phyloP scores from a whole-genome alignment of 1,140 invertebrate species.

The Mercenaria mercenaria region DNA sequence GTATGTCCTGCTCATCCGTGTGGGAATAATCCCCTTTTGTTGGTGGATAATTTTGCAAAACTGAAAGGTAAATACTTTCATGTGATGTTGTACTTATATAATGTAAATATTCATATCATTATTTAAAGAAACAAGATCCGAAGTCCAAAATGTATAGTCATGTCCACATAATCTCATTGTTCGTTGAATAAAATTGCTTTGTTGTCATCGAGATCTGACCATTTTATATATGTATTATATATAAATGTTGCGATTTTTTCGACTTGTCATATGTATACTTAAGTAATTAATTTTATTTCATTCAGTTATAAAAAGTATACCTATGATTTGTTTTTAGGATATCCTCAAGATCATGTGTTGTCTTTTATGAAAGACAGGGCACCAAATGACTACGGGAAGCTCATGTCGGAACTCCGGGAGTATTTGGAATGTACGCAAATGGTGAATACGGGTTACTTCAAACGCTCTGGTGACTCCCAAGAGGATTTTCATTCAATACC shows the following conservation, averaged over 20 bases:
- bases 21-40: conserved; percentile 37
- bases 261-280: no score
- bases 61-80: neutral
- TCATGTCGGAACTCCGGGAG: neutral
- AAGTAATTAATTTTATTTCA: no score
- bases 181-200: no score
- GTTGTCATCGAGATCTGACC: no score
- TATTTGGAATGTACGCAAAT: conserved; percentile 51
- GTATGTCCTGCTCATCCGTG: conserved; percentile 52
- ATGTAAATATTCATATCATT: no score
- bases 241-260: no score
- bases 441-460: conserved; percentile 55
- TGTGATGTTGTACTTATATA: no score
- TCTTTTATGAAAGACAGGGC: neutral
- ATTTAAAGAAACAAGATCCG: no score
- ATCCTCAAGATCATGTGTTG: neutral
- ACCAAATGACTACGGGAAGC: neutral
- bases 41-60: conserved; percentile 38
- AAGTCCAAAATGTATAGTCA: no score
- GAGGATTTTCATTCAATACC: neutral
- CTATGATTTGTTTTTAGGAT: neutral
- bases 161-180: no score
- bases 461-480: conserved; percentile 30
- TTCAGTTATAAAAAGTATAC: no score
- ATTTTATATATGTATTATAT: no score